phyloP scores from a whole-genome alignment of 2,113 vertebrate species.

The Candoia aspera region DNA sequence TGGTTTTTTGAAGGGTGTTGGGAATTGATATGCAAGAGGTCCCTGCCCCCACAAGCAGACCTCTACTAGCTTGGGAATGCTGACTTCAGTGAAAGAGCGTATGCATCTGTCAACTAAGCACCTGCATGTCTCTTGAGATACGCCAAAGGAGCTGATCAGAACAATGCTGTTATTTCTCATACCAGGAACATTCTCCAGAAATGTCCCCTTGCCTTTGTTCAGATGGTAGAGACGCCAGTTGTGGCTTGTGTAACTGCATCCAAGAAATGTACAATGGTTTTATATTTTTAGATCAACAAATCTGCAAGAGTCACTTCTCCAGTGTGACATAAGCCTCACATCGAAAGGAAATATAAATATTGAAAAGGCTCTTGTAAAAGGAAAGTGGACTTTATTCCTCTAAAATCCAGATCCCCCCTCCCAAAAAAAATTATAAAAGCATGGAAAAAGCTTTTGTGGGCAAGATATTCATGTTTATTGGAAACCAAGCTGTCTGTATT shows the following conservation, averaged over 20 bases:
- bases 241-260: neutral
- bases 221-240: neutral
- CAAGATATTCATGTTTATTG: neutral
- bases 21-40: conserved; percentile 37
- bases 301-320: neutral
- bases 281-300: neutral
- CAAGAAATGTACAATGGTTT: neutral
- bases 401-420: neutral
- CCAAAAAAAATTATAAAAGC: neutral
- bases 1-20: neutral
- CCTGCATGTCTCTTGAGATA: conserved; percentile 40
- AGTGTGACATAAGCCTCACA: neutral
- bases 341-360: neutral
- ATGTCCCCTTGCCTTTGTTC: conserved; percentile 29
- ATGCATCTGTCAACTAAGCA: conserved; percentile 52
- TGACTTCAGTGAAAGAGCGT: conserved; percentile 61
- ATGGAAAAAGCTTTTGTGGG: neutral
- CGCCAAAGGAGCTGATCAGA: conserved; percentile 22
- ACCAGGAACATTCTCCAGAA: neutral
- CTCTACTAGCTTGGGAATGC: conserved; percentile 44
- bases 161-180: conserved; percentile 28
- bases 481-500: neutral
- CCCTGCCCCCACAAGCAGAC: conserved; percentile 46
- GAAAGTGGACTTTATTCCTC: neutral
- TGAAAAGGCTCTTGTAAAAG: conserved; percentile 3